Evolutionary conservation across 2,888 invertebrate genomes (phyloP), one percentile per base, ranked within the genome.

Genomic region (Lithophane ornitopus): DNA sequence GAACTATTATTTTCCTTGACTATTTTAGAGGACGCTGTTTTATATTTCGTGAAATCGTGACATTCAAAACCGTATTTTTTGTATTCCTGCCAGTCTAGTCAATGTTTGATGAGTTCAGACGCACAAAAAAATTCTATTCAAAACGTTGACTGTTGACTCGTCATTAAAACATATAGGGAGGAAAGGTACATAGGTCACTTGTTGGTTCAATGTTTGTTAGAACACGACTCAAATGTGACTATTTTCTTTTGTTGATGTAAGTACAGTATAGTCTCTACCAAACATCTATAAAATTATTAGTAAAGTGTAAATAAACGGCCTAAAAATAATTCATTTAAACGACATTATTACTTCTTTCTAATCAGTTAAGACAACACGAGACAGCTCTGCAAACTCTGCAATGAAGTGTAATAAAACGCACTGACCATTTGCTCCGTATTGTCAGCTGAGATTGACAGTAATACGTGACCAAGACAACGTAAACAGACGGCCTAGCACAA

Each of bases 101-200:
- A 28, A 2, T 62, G n/a, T 22, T 6, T 52, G 62, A 70, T 78
- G 70, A 78, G 56, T 56, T 34, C 59, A 68, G 77, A 62, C 41
- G n/a, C 26, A 76, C 54, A 77, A 77, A 78, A 76, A 78, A 46
- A 41, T 41, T 26, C 8, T 56, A 16, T 63, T 49, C 46, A 49
- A 49, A 77, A 49, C 26, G 0, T 56, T 78, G 28, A 26, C n/a
- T 41, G 0, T 49, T 70, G 26, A 26, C n/a, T 22, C 26, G 41
- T 63, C 70, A 63, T 70, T 22, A 7, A 22, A 39, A 28, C 9
- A 39, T 26, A 14, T 52, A 52, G 8, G 8, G 22, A 34, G 34
- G 1, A n/a, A n/a, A 49, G 49, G 6, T 34, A 62, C n/a, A 16
- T 12, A 19, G 2, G 2, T 44, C 19, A 44, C 28, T 58, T 22